Conservation (phyloP, 1,140 invertebrate species). For the Atopsyche davidsoni region DNA sequence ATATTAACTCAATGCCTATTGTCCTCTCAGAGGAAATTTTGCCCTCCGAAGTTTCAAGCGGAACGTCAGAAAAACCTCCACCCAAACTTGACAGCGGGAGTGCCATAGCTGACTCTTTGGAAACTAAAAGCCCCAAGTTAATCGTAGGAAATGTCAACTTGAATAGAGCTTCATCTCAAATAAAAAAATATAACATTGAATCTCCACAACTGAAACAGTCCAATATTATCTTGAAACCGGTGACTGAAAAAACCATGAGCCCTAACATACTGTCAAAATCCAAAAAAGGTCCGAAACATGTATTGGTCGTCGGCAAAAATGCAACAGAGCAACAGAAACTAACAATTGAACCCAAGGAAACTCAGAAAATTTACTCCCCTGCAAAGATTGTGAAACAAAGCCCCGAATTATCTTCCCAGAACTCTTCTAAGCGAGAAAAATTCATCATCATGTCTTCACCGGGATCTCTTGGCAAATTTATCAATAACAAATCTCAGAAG, state of each 20-base stretch:
- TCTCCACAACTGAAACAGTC: constrained; percentile 3
- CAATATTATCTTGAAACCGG: constrained; percentile 11
- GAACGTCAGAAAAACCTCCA: background rate
- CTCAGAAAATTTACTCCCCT: background rate
- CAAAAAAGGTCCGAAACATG: constrained; percentile 41
- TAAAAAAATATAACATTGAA: constrained; percentile 14
- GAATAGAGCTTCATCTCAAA: background rate
- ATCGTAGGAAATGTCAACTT: background rate
- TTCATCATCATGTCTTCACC: constrained; percentile 56
- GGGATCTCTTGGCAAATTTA: constrained; percentile 33
- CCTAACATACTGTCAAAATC: constrained; percentile 49
- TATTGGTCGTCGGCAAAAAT: constrained; percentile 43
- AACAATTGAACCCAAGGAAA: constrained; percentile 37
- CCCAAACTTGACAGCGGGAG: background rate
- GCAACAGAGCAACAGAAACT: constrained; percentile 46
- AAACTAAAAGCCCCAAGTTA: background rate
- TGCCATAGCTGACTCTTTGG: background rate
- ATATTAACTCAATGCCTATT: constrained; percentile 69
- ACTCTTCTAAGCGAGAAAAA: constrained; percentile 45
- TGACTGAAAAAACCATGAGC: constrained; percentile 37
- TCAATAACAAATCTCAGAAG: constrained; percentile 45
- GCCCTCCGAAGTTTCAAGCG: constrained; percentile 25
- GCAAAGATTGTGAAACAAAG: constrained; percentile 8
- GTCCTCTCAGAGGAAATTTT: constrained; percentile 62
- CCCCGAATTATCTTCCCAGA: background rate